A percentile compares a stretch with the other conserved stretches of the same genome.
These are phyloP conservation scores for Chrysogorgia sp. DNA, from an alignment of 92 coral and sea anemone species.

Conservation along the genomic window DNA sequence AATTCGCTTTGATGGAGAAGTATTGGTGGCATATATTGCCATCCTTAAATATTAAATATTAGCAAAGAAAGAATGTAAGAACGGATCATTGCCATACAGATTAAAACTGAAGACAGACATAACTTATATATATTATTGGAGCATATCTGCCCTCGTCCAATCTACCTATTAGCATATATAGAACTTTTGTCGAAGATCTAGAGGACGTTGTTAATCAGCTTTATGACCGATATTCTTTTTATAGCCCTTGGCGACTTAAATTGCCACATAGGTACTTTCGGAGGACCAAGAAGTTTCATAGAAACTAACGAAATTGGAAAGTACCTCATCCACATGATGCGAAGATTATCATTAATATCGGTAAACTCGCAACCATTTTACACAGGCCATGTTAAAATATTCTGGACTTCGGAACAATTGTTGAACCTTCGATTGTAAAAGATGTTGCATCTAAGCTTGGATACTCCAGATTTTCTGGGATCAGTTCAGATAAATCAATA, in stretches of 20 bases:
- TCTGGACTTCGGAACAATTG: too few relatives aligned
- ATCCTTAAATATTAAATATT: too few relatives aligned
- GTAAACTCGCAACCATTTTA: neutral
- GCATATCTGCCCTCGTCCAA: constrained; percentile 1
- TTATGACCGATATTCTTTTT: neutral
- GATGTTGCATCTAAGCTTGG: too few relatives aligned
- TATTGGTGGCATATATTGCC: too few relatives aligned
- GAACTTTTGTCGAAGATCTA: neutral
- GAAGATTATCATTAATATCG: neutral
- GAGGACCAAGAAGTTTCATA: neutral
- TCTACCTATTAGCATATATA: neutral
- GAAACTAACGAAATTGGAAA: neutral
- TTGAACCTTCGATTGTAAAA: too few relatives aligned
- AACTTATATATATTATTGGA: constrained; percentile 6
- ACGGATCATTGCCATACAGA: neutral
- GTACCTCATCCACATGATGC: neutral
- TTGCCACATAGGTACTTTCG: neutral
- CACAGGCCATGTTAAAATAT: too few relatives aligned
- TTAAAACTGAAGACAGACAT: neutral
- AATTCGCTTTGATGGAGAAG: too few relatives aligned
- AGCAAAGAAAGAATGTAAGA: too few relatives aligned
- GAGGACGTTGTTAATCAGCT: neutral
- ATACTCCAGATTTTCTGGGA: too few relatives aligned
- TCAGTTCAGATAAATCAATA: too few relatives aligned
- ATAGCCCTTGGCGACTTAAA: neutral